These are phyloP conservation scores for Aphidius gifuensis DNA, from an alignment of 1,140 invertebrate genomes.

Conservation along the genomic window DNA sequence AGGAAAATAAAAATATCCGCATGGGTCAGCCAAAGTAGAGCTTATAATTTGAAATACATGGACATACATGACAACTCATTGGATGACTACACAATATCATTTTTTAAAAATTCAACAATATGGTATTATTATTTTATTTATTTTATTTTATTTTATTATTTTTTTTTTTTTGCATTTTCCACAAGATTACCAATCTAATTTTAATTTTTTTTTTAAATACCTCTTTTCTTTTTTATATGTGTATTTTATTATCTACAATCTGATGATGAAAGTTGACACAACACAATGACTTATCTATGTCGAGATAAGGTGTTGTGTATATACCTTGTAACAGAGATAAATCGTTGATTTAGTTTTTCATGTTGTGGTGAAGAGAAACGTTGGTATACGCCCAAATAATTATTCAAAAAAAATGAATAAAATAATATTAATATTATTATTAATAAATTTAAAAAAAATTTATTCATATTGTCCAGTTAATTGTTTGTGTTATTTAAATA, in stretches of 20 bases:
- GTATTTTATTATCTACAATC: too few relatives aligned
- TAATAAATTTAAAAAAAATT: not conserved
- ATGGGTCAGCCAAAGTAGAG: slow-evolving; percentile 54
- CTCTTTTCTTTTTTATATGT: too few relatives aligned
- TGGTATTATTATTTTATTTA: slow-evolving; percentile 54
- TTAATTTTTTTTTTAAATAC: too few relatives aligned
- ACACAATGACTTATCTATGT: too few relatives aligned
- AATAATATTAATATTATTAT: not conserved
- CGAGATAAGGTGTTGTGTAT: too few relatives aligned
- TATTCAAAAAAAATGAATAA: not conserved
- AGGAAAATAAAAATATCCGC: slow-evolving; percentile 50
- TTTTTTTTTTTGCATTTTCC: slow-evolving; percentile 31
- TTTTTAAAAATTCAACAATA: slow-evolving; percentile 47
- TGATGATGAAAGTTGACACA: too few relatives aligned
- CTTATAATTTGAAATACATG: slow-evolving; percentile 43
- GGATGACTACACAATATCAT: slow-evolving; percentile 45
- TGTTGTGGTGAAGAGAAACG: too few relatives aligned
- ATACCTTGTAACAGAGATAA: too few relatives aligned
- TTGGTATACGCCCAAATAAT: too few relatives aligned
- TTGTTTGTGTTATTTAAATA: slow-evolving; percentile 34
- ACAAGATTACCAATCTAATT: too few relatives aligned
- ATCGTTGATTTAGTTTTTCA: too few relatives aligned
- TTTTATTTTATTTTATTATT: slow-evolving; percentile 42
- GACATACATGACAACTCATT: slow-evolving; percentile 30
- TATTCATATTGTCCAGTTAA: slow-evolving; percentile 29